Evolutionary conservation across 1,140 invertebrate genomes (phyloP), one percentile per base, ranked within the genome.

Genomic region (Micrasema longulum): DNA sequence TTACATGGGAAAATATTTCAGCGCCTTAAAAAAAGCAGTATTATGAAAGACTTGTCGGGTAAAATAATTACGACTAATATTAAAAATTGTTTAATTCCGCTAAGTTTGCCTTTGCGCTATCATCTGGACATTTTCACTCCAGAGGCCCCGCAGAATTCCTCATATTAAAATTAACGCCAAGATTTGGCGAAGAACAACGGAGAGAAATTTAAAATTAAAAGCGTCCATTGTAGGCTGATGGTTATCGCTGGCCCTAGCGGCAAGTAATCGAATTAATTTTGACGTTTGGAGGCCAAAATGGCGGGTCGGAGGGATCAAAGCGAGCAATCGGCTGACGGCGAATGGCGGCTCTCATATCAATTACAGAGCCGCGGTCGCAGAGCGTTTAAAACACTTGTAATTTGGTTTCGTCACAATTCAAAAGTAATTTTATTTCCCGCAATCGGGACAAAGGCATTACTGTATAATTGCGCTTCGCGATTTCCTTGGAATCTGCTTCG

Each of bases 361-460:
- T 69, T 69, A 69, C 66, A 38, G 64, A 36, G 47, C 47, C 48
- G 43, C 63, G 41, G 22, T 72, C 52, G 69, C 68, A 68, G 68
- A 69, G 38, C 69, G 43, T 68, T 71, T 68, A 74, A 74, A 74
- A 74, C 64, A 67, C 73, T 74, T 63, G 69, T 68, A 71, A 74
- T 74, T 74, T 52, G 72, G 72, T 71, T 69, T 65, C 41, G 67
- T 73, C 65, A 71, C 43, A 71, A 71, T 64, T 71, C 68, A 63
- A 69, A 69, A 73, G 65, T 69, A 69, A 73, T 69, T 73, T 73
- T 64, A 65, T 69, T 73, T 45, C 60, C 60, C 45, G 66, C 52
- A 66, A 62, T 73, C 55, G 45, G 66, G 47, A 73, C 72, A 69
- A 73, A 73, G 63, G 62, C 62, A 48, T 74, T 66, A 53, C 36